Conservation (phyloP, 2,797 vertebrate genomes). For the Galago senegalensis region DNA sequence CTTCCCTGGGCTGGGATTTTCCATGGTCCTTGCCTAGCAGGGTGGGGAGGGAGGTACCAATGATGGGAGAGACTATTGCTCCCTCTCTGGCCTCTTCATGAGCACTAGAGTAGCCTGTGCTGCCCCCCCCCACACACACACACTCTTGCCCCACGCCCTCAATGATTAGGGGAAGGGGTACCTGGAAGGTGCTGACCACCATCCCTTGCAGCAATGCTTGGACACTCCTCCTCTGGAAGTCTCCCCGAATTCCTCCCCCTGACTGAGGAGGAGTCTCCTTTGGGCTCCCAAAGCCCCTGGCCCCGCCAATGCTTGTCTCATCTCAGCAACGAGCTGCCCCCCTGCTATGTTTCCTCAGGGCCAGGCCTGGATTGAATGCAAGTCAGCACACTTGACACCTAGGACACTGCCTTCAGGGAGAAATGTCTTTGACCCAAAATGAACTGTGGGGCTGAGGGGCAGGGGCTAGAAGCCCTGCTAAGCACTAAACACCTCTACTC, state of each 20-base stretch:
- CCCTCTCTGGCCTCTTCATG: background rate
- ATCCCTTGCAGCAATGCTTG: background rate
- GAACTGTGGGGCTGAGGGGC: background rate
- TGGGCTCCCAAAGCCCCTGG: background rate
- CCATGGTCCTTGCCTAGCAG: constrained; percentile 57
- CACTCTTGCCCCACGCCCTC: background rate
- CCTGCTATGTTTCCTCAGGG: background rate
- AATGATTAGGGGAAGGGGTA: background rate
- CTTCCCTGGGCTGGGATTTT: constrained; percentile 78
- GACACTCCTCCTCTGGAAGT: background rate
- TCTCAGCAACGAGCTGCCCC: background rate
- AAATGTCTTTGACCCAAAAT: constrained; percentile 30
- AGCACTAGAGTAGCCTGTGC: background rate
- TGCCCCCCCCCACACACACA: too few species aligned
- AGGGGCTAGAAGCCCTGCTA: background rate
- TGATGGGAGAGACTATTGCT: background rate
- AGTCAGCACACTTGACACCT: background rate
- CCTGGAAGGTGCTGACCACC: background rate
- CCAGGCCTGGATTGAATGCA: background rate
- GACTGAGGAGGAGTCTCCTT: background rate
- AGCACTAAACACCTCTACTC: background rate
- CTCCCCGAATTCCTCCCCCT: background rate
- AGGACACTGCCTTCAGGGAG: background rate
- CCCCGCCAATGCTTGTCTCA: background rate
- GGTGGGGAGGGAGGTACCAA: constrained; percentile 22